Conservation (phyloP, 2,888 invertebrate genomes). For the Scotopteryx bipunctaria region DNA sequence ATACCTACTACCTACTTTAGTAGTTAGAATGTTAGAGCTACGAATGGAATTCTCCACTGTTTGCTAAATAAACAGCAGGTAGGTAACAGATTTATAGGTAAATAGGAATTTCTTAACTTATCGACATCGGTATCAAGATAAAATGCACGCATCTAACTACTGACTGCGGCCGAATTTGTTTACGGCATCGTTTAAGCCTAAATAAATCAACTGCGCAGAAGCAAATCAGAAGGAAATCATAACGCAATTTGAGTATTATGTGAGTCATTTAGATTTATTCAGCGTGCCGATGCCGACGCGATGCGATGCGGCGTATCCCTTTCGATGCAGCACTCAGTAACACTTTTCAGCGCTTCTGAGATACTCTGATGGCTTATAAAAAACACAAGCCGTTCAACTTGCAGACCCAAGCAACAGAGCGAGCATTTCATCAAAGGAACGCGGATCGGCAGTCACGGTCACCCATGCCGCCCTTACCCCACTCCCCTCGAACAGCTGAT, state of each 20-base stretch:
- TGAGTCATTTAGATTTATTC: conserved; percentile 46
- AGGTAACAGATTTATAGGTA: not conserved
- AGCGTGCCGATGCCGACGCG: not conserved
- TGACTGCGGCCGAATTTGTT: conserved; percentile 12
- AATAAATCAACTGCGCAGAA: conserved; percentile 46
- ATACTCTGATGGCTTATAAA: no score
- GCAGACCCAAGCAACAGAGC: no score
- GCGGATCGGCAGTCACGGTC: conserved; percentile 70
- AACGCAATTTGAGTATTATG: conserved; percentile 42
- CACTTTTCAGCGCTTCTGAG: not conserved
- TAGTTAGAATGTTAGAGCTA: no score
- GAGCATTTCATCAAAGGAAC: conserved; percentile 47
- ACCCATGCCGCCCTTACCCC: conserved; percentile 68
- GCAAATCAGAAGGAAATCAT: conserved; percentile 37
- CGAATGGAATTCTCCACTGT: conserved; percentile 5
- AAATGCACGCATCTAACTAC: not conserved
- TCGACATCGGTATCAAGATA: conserved; percentile 10
- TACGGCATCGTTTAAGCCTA: conserved; percentile 12
- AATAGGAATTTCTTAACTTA: not conserved
- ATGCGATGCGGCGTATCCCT: not conserved
- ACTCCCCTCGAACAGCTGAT: conserved; percentile 79
- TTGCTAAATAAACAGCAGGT: no score
- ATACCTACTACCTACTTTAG: no score
- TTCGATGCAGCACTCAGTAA: not conserved
- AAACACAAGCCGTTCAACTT: conserved; percentile 16